These are phyloP conservation scores for Drosophila prosaltans DNA, from an alignment of 1,140 invertebrate species.

Conservation along the genomic window DNA sequence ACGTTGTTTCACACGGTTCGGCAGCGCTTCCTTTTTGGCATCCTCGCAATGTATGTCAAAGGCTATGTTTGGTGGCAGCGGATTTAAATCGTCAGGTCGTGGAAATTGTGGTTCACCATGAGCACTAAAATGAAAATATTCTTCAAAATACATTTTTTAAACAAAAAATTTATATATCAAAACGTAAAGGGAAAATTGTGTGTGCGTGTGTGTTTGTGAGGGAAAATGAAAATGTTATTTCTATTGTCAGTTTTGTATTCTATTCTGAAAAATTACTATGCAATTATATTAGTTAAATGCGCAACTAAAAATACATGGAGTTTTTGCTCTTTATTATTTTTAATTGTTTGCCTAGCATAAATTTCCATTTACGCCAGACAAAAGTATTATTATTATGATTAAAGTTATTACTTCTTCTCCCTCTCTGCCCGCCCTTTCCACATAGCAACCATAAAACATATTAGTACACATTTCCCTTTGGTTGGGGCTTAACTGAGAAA, in stretches of 20 bases:
- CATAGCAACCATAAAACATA: constrained; percentile 48
- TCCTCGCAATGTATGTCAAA: constrained; percentile 39
- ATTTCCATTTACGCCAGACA: constrained; percentile 24
- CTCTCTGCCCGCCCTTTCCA: background rate
- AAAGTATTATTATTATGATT: constrained; percentile 77
- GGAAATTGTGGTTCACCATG: constrained; percentile 3
- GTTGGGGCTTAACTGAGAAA: background rate
- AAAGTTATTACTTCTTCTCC: constrained; percentile 55
- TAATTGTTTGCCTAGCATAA: constrained; percentile 1
- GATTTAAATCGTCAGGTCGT: background rate
- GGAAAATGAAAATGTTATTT: background rate
- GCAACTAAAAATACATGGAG: background rate
- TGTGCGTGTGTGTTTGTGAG: background rate
- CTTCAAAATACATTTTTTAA: background rate
- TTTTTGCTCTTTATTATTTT: background rate
- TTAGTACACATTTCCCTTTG: constrained; percentile 54
- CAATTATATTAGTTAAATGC: background rate
- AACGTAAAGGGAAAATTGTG: background rate
- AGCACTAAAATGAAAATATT: background rate
- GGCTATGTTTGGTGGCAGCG: constrained; percentile 1
- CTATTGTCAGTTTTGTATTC: background rate
- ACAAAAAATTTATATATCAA: background rate
- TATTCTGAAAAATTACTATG: background rate
- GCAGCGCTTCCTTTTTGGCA: constrained; percentile 12
- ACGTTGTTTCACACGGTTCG: constrained; percentile 7